phyloP scores from a whole-genome alignment of 2,113 vertebrate genomes.

The Coracopsis vasa region DNA sequence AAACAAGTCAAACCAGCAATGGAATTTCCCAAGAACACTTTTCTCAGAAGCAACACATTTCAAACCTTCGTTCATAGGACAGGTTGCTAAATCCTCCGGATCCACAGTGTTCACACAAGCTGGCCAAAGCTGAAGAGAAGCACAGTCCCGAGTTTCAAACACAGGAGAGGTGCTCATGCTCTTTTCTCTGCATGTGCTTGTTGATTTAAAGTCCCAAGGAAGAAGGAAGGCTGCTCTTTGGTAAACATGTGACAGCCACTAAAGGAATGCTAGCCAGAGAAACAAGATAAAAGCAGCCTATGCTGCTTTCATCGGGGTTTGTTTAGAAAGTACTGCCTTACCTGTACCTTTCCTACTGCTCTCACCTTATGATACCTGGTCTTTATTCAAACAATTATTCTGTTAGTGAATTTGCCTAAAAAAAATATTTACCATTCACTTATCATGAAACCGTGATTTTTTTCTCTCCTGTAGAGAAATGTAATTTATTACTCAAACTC shows the following conservation, averaged over 20 bases:
- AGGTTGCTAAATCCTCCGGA: background rate
- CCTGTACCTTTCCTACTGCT: background rate
- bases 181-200: background rate
- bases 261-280: conserved; percentile 65
- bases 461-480: background rate
- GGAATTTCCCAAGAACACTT: background rate
- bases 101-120: background rate
- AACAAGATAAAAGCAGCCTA: conserved; percentile 43
- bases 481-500: conserved; percentile 24
- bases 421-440: background rate
- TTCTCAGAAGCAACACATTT: background rate
- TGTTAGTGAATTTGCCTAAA: background rate
- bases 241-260: conserved; percentile 53
- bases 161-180: background rate
- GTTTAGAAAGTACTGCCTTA: background rate
- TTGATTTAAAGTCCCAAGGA: conserved; percentile 16
- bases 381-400: background rate
- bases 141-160: background rate
- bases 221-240: conserved; percentile 8
- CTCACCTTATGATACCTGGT: background rate
- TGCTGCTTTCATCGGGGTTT: background rate
- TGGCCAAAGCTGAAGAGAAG: background rate
- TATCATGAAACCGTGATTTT: background rate
- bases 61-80: background rate
- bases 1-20: background rate